Evolutionary conservation across 2,113 vertebrate species (phyloP), one percentile per base, ranked within the genome.

Genomic region (Grammomys dolichurus): DNA sequence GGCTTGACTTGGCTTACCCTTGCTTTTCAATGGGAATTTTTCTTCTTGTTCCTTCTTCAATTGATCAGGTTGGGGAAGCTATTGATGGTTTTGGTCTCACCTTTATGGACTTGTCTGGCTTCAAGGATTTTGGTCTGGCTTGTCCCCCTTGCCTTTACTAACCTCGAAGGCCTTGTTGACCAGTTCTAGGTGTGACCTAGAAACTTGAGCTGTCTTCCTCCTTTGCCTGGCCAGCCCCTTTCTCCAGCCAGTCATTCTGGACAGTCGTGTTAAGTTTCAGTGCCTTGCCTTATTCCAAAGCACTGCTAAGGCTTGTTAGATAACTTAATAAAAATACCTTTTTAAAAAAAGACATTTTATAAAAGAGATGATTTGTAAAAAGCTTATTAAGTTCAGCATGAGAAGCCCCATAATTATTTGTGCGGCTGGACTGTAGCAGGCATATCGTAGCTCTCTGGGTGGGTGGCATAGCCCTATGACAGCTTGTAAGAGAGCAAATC

Each of bases 401-500:
- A 87, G 86, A 94, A 94, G 24, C 70, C 70, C 46, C 65, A 13
- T 92, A 87, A 69, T 97, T 95, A 92, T 87, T 93, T 88, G n/a
- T 56, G 72, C 90, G 89, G 75, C 81, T 96, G 76, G 60, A 85
- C 95, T 93, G 76, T 60, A 92, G 75, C 40, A 96, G 90, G 90
- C 80, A 48, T 86, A 90, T 93, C 80, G 88, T 51, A 77, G 51
- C 93, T 97, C 5, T 51, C 87, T 93, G 93, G 84, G 95, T 85
- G 58, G 56, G 26, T 96, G 92, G 90, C 75, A 92, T 51, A 87
- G 89, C 56, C 80, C 90, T 69, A 75, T 94, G 87, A 89, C 43
- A 92, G 70, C 51, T 87, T 93, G 65, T 95, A 76, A 88, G 92
- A 90, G 95, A 96, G 80, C 90, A 89, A 90, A 94, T 46, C 70